Evolutionary conservation across 2,797 vertebrate species (phyloP).

Genomic region (Gephyroberyx darwinii): DNA sequence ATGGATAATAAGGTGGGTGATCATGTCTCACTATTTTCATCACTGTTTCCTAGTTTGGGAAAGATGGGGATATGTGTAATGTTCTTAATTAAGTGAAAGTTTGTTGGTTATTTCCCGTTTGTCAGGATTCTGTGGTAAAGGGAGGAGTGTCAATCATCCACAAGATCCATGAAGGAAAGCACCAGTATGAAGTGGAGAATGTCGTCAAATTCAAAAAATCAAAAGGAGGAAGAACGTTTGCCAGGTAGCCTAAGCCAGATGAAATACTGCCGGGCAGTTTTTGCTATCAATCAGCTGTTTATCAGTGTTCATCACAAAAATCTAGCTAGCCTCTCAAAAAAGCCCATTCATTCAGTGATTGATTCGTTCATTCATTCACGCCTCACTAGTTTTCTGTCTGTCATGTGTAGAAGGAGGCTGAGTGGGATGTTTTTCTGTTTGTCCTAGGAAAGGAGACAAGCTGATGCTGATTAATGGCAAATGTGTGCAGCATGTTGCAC

Average conservation of each 20-base stretch:
- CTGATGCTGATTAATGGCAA: slow-evolving; percentile 74
- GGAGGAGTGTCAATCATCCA: slow-evolving; percentile 76
- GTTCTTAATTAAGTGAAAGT: not conserved
- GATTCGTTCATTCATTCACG: not conserved
- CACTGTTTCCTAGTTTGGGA: too few species aligned
- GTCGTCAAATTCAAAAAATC: slow-evolving; percentile 64
- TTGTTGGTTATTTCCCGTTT: slow-evolving; percentile 15
- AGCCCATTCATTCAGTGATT: not conserved
- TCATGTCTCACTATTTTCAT: not conserved
- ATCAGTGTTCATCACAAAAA: too few species aligned
- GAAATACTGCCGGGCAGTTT: not conserved
- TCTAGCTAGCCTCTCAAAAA: too few species aligned
- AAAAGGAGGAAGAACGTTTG: slow-evolving; percentile 46
- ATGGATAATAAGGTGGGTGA: slow-evolving; percentile 71
- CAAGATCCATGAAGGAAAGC: slow-evolving; percentile 71
- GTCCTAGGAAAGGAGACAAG: slow-evolving; percentile 76
- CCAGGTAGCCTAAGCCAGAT: slow-evolving; percentile 69
- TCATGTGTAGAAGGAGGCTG: not conserved
- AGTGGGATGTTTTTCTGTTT: not conserved
- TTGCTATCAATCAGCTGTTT: not conserved
- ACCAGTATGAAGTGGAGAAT: slow-evolving; percentile 77
- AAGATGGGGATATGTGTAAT: not conserved
- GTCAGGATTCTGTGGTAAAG: slow-evolving; percentile 57
- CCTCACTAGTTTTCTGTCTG: not conserved
- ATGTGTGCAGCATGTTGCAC: slow-evolving; percentile 65